A percentile compares a stretch with the other conserved stretches of the same genome.
These are phyloP conservation scores for Aradus depressus DNA, from an alignment of 2,888 invertebrate species.

Conservation along the genomic window DNA sequence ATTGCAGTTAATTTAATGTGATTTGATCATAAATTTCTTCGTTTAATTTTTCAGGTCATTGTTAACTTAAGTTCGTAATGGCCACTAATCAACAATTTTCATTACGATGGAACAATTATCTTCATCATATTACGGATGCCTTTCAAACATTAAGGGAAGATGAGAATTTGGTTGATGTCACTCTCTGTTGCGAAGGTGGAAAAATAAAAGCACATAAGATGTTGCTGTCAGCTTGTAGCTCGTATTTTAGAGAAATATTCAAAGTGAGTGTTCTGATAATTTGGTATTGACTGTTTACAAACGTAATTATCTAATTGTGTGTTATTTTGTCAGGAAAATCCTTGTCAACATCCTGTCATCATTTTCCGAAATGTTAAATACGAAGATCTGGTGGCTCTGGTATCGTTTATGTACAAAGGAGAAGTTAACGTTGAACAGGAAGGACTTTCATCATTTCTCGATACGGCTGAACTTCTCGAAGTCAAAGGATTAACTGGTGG, in stretches of 20 bases:
- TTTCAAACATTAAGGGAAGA: constrained; percentile 55
- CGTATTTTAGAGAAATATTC: constrained; percentile 53
- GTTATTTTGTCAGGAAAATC: constrained; percentile 23
- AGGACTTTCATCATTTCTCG: constrained; percentile 62
- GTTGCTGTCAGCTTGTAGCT: constrained; percentile 72
- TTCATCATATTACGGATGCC: constrained; percentile 62
- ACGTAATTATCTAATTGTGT: not conserved
- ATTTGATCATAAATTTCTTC: not conserved
- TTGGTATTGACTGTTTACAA: not conserved
- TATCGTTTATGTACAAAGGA: constrained; percentile 72
- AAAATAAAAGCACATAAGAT: constrained; percentile 76
- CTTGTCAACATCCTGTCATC: constrained; percentile 56
- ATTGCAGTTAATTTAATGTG: not conserved
- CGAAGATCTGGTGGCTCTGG: constrained; percentile 63
- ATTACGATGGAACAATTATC: constrained; percentile 77
- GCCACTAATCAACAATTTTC: constrained; percentile 67
- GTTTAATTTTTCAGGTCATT: not conserved
- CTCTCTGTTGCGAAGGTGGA: constrained; percentile 72
- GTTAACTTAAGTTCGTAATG: constrained; percentile 37
- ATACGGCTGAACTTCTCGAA: constrained; percentile 63
- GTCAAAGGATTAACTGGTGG: constrained; percentile 57
- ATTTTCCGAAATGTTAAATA: constrained; percentile 69
- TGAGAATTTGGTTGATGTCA: constrained; percentile 65
- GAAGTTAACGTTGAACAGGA: constrained; percentile 70
- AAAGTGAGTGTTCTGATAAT: constrained; percentile 31